Base-by-base conservation (phyloP, 1,140 invertebrate species). In the Cyclina sinensis region DNA sequence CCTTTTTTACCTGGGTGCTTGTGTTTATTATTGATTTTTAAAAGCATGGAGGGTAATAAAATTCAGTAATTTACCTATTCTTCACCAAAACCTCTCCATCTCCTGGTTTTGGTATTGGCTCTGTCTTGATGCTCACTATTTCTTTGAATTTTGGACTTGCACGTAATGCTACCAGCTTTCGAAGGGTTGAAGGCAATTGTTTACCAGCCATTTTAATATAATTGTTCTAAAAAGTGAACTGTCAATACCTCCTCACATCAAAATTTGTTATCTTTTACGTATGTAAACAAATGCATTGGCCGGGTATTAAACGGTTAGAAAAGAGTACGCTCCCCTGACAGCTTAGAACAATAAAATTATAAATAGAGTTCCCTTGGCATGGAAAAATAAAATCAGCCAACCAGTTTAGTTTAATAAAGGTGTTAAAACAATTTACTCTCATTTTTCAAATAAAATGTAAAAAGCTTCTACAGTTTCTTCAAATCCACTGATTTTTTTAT, bases 101-200 rank as follows among this genome's bases (percentile, higher is more conserved):
- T 1, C 89, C 91, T 46, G 90, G 92, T 7, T 68, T 54, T 48
- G 92, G 92, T 21, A 91, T 86, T 14, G 89, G 89, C 32, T 81
- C 89, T 73, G 92, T 90, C 7, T 65, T 80, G 35, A 93, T 87
- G 43, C 78, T 48, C 7, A 90, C 91, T 18, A 91, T 89, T 68
- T 94, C 92, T 46, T 92, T 68, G 59, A 94, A 94, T 14, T 92
- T 92, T 27, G 88, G 83, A 51, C 92, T 92, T 32, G 94, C 59
- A 65, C 91, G 51, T 24, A 81, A 91, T 11, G 89, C 92, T n/a
- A 94, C 65, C 5, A 94, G 78, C 62, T 91, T 92, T 18, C 91
- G 76, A 54, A 93, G 84, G 51, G 79, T 91, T 16, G 82, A 37
- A 51, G 93, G 93, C n/a, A 94, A 35, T n/a, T 91, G 84, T 79